Conservation (phyloP, 1,140 invertebrate genomes). For the Drosophila willistoni region DNA sequence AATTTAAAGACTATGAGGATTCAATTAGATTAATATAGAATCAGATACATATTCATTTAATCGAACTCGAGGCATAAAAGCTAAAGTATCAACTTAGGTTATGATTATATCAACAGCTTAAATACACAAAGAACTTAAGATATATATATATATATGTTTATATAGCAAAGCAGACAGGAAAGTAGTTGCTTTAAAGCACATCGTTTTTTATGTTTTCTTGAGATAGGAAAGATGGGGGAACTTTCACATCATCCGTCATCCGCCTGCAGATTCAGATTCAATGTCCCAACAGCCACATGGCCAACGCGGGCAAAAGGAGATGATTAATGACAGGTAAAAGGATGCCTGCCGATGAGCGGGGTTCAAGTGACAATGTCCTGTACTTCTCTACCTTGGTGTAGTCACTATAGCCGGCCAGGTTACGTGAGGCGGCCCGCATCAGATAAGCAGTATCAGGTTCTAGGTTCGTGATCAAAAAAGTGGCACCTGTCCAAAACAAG, state of each 20-base stretch:
- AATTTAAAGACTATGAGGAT: slow-evolving; percentile 19
- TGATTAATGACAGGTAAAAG: slow-evolving; percentile 7
- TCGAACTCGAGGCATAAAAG: slow-evolving; percentile 25
- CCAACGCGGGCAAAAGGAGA: slow-evolving; percentile 14
- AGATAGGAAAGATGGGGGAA: background rate
- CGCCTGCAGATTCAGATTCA: slow-evolving; percentile 52
- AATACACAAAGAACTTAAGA: slow-evolving; percentile 43
- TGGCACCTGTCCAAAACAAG: slow-evolving; percentile 65
- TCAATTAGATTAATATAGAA: background rate
- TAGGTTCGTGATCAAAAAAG: slow-evolving; percentile 78
- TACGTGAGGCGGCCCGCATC: slow-evolving; percentile 82
- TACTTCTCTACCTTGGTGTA: slow-evolving; percentile 72
- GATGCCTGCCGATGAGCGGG: slow-evolving; percentile 36
- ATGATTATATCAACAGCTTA: slow-evolving; percentile 44
- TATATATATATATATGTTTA: background rate
- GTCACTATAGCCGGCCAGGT: slow-evolving; percentile 83
- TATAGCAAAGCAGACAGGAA: slow-evolving; percentile 58
- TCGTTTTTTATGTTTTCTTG: slow-evolving; percentile 18
- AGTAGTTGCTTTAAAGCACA: slow-evolving; percentile 72
- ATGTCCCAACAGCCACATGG: slow-evolving; percentile 18
- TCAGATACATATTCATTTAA: background rate
- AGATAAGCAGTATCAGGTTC: slow-evolving; percentile 80
- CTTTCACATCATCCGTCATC: slow-evolving; percentile 25
- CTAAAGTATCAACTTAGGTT: slow-evolving; percentile 33
- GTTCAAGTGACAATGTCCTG: slow-evolving; percentile 69